Evolutionary conservation across 2,888 invertebrate genomes (phyloP).

Genomic region (Clusia tigrina): DNA sequence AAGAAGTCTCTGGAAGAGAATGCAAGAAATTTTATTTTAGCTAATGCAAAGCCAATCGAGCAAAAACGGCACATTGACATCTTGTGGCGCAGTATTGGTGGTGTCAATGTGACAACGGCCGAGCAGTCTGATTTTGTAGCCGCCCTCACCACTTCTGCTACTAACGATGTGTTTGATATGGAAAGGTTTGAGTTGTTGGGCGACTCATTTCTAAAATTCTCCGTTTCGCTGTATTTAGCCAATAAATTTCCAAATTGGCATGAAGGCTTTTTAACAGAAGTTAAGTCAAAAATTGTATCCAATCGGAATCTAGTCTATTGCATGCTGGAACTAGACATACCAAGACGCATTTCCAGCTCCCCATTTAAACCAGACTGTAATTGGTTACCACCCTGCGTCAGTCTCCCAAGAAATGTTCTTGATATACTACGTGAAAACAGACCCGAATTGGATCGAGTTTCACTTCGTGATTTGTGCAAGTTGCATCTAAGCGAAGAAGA

Average conservation of each 20-base stretch:
- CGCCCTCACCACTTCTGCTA: constrained; percentile 74
- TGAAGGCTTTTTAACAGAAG: constrained; percentile 77
- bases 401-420: constrained; percentile 67
- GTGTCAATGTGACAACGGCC: constrained; percentile 40
- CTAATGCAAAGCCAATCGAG: constrained; percentile 23
- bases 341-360: constrained; percentile 56
- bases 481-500: constrained; percentile 65
- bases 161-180: constrained; percentile 77
- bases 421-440: constrained; percentile 41
- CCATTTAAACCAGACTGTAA: constrained; percentile 74
- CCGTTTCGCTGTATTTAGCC: constrained; percentile 74
- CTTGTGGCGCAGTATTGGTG: constrained; percentile 41
- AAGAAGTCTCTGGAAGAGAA: too few species aligned
- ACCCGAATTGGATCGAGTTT: constrained; percentile 41
- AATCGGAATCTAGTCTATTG: constrained; percentile 87
- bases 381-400: constrained; percentile 83
- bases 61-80: constrained; percentile 41
- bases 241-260: constrained; percentile 71
- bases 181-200: constrained; percentile 87
- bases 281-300: constrained; percentile 75
- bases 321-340: constrained; percentile 62
- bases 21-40: too few species aligned
- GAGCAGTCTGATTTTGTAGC: constrained; percentile 63
- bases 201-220: constrained; percentile 83
- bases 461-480: constrained; percentile 66